Conservation (phyloP, 1,140 invertebrate genomes). For the Diuraphis noxia region DNA sequence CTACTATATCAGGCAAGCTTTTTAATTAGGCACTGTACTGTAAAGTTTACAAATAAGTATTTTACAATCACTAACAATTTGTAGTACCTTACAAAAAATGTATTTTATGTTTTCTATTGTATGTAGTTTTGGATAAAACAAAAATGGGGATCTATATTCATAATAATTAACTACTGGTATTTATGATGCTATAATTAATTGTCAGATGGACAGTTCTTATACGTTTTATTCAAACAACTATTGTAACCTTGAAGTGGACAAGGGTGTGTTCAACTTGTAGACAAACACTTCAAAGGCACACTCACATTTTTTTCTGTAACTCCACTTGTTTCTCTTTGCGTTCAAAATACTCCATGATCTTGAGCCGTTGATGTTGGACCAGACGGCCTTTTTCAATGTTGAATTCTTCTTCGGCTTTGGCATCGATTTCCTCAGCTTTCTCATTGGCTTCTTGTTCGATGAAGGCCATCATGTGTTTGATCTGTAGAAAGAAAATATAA, state of each 20-base stretch:
- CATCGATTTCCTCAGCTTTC: slow-evolving; percentile 99
- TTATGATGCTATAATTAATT: not conserved
- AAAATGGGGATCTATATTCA: too few relatives aligned
- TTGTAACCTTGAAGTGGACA: slow-evolving; percentile 24
- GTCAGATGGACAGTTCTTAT: not conserved
- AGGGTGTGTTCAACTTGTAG: slow-evolving; percentile 5
- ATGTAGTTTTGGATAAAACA: not conserved
- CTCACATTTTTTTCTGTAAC: slow-evolving; percentile 97
- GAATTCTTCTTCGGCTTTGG: slow-evolving; percentile 99
- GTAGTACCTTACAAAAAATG: too few relatives aligned
- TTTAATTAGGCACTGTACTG: not conserved
- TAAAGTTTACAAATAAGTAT: too few relatives aligned
- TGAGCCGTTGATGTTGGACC: slow-evolving; percentile 96
- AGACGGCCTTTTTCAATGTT: slow-evolving; percentile 99
- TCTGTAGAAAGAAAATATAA: slow-evolving; percentile 66
- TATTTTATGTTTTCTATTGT: not conserved
- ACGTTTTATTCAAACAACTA: not conserved
- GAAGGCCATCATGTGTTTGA: slow-evolving; percentile 99
- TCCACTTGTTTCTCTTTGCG: slow-evolving; percentile 99
- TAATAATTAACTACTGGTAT: not conserved
- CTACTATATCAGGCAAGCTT: not conserved
- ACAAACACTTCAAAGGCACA: not conserved
- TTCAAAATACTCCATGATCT: slow-evolving; percentile 99
- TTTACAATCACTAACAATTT: too few relatives aligned
- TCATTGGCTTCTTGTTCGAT: slow-evolving; percentile 99